Base-by-base conservation (phyloP, 2,797 vertebrate genomes). In the Vipera latastei region DNA sequence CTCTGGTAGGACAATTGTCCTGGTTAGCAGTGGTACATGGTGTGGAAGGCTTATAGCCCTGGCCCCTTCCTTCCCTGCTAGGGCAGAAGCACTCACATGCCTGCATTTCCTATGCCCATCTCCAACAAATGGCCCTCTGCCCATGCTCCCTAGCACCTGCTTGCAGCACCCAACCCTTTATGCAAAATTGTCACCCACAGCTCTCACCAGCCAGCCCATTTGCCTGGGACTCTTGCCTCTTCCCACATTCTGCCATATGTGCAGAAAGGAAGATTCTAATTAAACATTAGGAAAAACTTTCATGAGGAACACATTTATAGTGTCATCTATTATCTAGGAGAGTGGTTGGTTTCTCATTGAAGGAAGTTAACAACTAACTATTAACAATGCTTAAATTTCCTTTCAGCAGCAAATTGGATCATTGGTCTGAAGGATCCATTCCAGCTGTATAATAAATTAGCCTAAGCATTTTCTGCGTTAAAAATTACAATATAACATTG, bases 401-500 rank as follows among this genome's bases (percentile, higher is more conserved):
- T 48, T 83, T 83, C 73, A 25, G 44, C 73, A 83, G 73, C 73
- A 83, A 83, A 83, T 25, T 48, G 73, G 73, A 83, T 48, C 73
- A 83, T 48, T 83, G 73, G 73, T 48, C 73, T 83, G 73, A 83
- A 83, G 20, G 73, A 83, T 83, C 44, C 73, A 83, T 83, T 83
- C 44, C 73, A 83, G 48, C 25, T 48, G 20, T 48, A 83, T 83
- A 83, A 83, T 83, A 48, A 86, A 89, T 78, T 86, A 38, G n/a
- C 59, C 25, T 28, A 11, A 92, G 56, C 25, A 22, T 65, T 91
- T 89, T 73, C 25, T 16, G 26, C 57, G 25, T 60, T 25, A 55
- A 92, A 61, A 89, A 92, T 89, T 92, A 69, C 92, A 90, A 38
- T 63, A 51, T 55, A 90, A 86, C 56, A 86, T 53, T 87, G n/a